Conservation (phyloP, 1,140 invertebrate genomes). For the Gryllus bimaculatus region DNA sequence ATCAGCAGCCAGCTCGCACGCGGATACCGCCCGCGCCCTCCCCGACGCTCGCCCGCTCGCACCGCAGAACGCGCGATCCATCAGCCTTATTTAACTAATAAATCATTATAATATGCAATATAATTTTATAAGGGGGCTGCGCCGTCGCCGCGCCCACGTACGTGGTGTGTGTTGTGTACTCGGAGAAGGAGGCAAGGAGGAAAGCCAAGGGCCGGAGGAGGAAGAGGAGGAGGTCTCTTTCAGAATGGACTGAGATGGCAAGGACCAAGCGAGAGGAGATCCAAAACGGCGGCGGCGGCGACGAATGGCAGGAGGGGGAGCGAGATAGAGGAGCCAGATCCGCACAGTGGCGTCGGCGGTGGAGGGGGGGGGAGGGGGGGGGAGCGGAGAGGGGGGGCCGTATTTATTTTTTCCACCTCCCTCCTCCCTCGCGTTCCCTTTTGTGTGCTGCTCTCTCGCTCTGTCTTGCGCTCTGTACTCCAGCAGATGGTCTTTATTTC, state of each 20-base stretch:
- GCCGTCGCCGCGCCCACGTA: too few species aligned
- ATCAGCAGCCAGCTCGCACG: background rate
- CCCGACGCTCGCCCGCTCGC: too few species aligned
- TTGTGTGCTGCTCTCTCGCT: background rate
- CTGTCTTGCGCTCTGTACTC: conserved; percentile 4
- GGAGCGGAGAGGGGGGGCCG: background rate
- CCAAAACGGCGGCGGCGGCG: too few species aligned
- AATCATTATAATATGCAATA: conserved; percentile 22
- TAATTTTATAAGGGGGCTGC: conserved; percentile 14
- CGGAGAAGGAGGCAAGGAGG: too few species aligned
- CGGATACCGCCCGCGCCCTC: too few species aligned
- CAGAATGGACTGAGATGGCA: too few species aligned
- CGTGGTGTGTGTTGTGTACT: too few species aligned
- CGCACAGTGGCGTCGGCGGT: background rate
- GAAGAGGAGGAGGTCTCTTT: too few species aligned
- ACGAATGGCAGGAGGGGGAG: too few species aligned
- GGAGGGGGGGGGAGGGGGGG: background rate
- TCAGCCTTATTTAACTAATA: conserved; percentile 18
- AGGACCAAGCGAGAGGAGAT: too few species aligned
- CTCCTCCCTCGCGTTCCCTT: background rate
- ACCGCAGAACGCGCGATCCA: background rate
- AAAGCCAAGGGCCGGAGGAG: too few species aligned
- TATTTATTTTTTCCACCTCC: conserved; percentile 8
- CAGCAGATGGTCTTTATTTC: conserved; percentile 22
- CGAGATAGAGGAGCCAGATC: too few species aligned